Evolutionary conservation across 1,140 invertebrate genomes (phyloP).

Genomic region (Penaeus indicus): DNA sequence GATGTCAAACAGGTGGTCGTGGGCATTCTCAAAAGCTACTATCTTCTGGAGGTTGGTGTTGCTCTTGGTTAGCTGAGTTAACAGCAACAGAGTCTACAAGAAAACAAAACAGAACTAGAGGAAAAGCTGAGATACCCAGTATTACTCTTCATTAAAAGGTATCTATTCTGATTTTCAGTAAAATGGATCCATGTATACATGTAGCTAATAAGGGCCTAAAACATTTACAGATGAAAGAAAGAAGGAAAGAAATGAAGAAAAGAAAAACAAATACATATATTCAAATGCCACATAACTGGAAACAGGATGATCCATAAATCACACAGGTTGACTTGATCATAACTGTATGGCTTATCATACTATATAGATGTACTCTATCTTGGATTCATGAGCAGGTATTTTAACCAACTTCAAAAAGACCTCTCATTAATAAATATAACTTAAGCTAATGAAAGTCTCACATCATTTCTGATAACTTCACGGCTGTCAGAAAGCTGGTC

Average conservation of each 20-base stretch:
- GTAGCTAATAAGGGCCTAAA: background rate
- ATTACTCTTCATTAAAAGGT: background rate
- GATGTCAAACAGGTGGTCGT: conserved; percentile 95
- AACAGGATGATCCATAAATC: no score
- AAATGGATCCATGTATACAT: background rate
- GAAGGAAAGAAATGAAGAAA: no score
- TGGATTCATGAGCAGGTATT: background rate
- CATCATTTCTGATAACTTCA: conserved; percentile 97
- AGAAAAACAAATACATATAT: no score
- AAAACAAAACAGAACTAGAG: conserved; percentile 44
- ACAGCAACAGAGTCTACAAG: conserved; percentile 83
- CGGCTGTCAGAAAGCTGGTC: conserved; percentile 92
- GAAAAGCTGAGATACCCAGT: background rate
- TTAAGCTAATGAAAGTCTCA: conserved; percentile 68
- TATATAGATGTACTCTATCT: no score
- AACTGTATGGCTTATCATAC: no score
- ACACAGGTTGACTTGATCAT: no score
- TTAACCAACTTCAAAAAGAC: no score
- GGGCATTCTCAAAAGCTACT: conserved; percentile 99
- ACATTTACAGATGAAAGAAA: no score
- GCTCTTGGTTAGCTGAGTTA: conserved; percentile 93
- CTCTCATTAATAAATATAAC: no score
- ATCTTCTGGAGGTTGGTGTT: conserved; percentile 99
- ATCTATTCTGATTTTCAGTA: conserved; percentile 31
- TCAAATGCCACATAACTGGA: no score